phyloP scores from a whole-genome alignment of 2,797 vertebrate genomes.

The Ammospiza maritima region DNA sequence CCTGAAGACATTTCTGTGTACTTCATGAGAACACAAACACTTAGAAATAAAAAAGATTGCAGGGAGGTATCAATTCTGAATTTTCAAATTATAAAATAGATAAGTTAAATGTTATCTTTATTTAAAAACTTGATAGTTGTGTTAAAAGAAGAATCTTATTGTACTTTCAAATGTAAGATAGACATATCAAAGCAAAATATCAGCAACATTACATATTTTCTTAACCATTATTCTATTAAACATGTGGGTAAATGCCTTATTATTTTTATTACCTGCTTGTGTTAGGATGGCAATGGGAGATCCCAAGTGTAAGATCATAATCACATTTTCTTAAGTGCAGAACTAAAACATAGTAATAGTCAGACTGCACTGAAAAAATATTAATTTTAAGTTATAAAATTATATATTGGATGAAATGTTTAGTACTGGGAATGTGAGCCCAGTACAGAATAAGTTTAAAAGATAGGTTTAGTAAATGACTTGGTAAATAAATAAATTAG shows the following conservation, averaged over 20 bases:
- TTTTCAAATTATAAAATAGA: background rate
- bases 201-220: background rate
- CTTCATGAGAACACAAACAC: background rate
- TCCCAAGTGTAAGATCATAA: background rate
- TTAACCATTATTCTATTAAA: background rate
- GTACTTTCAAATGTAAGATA: background rate
- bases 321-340: background rate
- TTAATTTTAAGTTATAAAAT: background rate
- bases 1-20: background rate
- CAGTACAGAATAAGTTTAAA: background rate
- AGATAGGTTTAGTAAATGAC: background rate
- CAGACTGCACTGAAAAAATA: background rate
- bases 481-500: background rate
- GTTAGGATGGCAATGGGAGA: background rate
- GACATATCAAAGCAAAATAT: background rate
- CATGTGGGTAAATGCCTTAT: background rate
- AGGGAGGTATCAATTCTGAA: background rate
- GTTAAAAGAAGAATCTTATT: background rate
- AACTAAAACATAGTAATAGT: background rate
- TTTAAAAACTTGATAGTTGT: background rate
- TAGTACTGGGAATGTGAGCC: background rate
- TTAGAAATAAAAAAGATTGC: background rate
- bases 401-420: background rate
- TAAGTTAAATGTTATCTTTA: background rate
- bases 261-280: background rate